Conservation (phyloP, 2,888 invertebrate species). For the Chrysolina haemoptera region DNA sequence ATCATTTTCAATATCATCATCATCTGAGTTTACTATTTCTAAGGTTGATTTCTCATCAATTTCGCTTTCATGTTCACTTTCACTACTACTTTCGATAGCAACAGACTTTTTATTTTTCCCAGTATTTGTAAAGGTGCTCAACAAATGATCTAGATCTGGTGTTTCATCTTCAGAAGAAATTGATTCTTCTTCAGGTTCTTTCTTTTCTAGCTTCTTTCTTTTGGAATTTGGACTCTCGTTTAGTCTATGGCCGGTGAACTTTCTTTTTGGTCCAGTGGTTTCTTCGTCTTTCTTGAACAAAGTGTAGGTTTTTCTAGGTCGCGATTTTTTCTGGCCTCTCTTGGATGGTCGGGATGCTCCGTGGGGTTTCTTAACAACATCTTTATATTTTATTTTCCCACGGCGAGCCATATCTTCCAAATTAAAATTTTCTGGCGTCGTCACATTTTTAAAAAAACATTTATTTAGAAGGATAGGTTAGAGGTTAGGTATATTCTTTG, state of each 20-base stretch:
- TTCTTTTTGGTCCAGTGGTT: constrained; percentile 50
- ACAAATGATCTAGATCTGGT: constrained; percentile 56
- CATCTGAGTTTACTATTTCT: constrained; percentile 34
- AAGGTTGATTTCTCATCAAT: constrained; percentile 47
- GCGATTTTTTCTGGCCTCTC: constrained; percentile 48
- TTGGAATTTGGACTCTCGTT: constrained; percentile 72
- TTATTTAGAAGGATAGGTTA: neutral
- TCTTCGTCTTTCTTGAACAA: constrained; percentile 52
- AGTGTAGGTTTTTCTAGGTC: constrained; percentile 54
- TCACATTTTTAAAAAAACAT: constrained; percentile 20
- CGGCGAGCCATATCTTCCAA: constrained; percentile 43
- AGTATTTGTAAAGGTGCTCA: constrained; percentile 56
- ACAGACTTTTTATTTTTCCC: constrained; percentile 50
- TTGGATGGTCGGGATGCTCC: constrained; percentile 35
- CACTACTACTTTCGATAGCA: constrained; percentile 68
- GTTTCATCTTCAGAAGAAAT: constrained; percentile 53
- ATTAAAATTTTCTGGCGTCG: neutral
- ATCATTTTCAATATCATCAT: constrained; percentile 52
- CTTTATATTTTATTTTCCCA: constrained; percentile 57
- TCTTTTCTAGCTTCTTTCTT: constrained; percentile 49
- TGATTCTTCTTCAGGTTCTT: constrained; percentile 27
- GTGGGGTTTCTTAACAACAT: constrained; percentile 54
- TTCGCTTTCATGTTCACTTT: constrained; percentile 54
- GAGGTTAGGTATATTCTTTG: neutral
- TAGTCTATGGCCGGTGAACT: constrained; percentile 60